Evolutionary conservation across 2,113 vertebrate genomes (phyloP).

Genomic region (Oreocharis arfaki): DNA sequence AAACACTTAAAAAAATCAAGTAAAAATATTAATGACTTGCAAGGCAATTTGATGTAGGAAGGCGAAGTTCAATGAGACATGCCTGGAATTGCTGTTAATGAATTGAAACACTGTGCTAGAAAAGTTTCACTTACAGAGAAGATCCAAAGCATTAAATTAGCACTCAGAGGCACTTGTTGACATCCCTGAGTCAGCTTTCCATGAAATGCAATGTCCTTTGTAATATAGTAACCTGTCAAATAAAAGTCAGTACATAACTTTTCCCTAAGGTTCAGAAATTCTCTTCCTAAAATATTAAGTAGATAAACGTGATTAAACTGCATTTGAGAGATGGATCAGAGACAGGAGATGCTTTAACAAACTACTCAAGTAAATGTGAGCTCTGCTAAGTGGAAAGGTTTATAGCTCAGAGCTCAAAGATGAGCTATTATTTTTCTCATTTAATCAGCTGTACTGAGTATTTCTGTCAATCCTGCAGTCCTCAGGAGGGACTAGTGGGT

Average conservation of each 20-base stretch:
- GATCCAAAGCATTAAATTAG: background rate
- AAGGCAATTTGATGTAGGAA: background rate
- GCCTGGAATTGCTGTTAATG: background rate
- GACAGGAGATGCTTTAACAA: background rate
- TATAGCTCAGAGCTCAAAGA: background rate
- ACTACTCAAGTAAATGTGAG: background rate
- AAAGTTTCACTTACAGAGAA: background rate
- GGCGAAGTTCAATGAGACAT: background rate
- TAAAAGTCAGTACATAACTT: background rate
- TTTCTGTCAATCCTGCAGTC: background rate
- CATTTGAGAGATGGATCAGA: background rate
- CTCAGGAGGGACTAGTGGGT: background rate
- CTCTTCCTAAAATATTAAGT: background rate
- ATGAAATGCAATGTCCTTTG: background rate
- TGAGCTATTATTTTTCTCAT: background rate
- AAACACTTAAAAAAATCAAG: background rate
- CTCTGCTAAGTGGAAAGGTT: background rate
- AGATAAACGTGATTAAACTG: background rate
- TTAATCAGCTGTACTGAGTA: background rate
- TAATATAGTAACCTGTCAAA: background rate
- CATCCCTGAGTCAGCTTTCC: background rate
- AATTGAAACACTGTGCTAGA: background rate
- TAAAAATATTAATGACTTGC: background rate
- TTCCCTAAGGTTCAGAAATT: background rate
- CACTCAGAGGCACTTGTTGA: background rate